Evolutionary conservation across 2,113 vertebrate genomes (phyloP).

Genomic region (Myotis yumanensis): DNA sequence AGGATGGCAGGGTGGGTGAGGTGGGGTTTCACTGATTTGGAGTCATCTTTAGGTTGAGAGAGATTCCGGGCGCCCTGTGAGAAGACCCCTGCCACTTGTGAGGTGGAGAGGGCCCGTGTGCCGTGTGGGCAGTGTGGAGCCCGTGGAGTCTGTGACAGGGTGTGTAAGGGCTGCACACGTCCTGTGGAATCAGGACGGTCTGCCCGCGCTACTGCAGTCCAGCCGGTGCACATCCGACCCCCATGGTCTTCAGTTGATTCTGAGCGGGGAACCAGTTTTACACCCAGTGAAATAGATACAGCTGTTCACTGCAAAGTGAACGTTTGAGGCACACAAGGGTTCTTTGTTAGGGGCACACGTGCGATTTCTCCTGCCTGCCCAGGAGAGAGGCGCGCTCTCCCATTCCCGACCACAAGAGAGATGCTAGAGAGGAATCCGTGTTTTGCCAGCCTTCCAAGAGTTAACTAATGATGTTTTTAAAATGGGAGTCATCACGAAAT

Average conservation of each 20-base stretch:
- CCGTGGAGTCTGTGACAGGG: neutral
- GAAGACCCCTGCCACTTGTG: neutral
- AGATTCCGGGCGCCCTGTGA: neutral
- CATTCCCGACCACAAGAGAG: neutral
- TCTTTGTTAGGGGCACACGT: neutral
- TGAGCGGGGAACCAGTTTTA: neutral
- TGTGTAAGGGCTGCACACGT: accelerated
- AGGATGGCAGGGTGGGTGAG: neutral
- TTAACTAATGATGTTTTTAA: constrained; percentile 66
- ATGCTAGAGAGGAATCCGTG: neutral
- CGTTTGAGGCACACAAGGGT: no score
- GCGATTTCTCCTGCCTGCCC: neutral
- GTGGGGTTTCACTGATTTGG: neutral
- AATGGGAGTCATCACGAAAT: constrained; percentile 65
- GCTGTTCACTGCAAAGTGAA: neutral
- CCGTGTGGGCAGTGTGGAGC: neutral
- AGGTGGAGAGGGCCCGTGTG: neutral
- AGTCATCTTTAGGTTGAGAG: neutral
- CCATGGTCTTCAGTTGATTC: neutral
- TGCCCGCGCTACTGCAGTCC: neutral
- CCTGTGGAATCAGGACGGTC: neutral
- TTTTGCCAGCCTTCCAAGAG: constrained; percentile 37
- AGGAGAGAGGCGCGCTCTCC: neutral
- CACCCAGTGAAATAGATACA: neutral
- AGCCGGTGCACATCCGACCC: neutral